Percentiles rank a stretch among this genome's conserved stretches.
Conservation (phyloP, 2,797 vertebrate genomes). For the Sebastes trivittatus region DNA sequence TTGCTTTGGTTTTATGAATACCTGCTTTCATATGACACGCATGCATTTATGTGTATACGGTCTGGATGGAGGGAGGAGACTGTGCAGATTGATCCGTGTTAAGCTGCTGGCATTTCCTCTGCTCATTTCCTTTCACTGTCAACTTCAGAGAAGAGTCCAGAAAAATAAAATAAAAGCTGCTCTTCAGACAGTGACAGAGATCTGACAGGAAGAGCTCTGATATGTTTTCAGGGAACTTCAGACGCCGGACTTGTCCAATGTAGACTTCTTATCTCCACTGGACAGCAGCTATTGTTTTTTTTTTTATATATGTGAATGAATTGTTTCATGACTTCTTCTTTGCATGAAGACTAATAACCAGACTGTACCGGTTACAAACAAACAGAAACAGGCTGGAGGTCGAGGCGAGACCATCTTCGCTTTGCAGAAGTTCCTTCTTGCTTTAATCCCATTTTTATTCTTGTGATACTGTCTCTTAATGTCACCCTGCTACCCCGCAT, state of each 20-base stretch:
- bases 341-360: not conserved
- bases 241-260: not conserved
- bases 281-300: not conserved
- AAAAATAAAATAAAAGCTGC: constrained; percentile 11
- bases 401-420: not conserved
- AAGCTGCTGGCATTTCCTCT: constrained; percentile 71
- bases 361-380: not conserved
- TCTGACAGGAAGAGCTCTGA: not conserved
- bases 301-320: not conserved
- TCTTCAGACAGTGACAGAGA: not conserved
- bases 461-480: not conserved
- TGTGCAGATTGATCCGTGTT: constrained; percentile 11
- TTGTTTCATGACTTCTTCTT: not conserved
- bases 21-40: not conserved
- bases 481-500: not conserved
- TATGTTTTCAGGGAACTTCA: not conserved
- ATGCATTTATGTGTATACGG: constrained; percentile 1
- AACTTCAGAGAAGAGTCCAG: constrained; percentile 7
- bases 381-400: not conserved
- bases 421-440: not conserved
- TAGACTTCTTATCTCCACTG: not conserved
- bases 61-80: not conserved
- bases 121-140: constrained; percentile 55
- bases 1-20: not conserved
- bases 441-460: not conserved